Conservation (phyloP, 2,888 invertebrate species). For the Ernsta delagoae region DNA sequence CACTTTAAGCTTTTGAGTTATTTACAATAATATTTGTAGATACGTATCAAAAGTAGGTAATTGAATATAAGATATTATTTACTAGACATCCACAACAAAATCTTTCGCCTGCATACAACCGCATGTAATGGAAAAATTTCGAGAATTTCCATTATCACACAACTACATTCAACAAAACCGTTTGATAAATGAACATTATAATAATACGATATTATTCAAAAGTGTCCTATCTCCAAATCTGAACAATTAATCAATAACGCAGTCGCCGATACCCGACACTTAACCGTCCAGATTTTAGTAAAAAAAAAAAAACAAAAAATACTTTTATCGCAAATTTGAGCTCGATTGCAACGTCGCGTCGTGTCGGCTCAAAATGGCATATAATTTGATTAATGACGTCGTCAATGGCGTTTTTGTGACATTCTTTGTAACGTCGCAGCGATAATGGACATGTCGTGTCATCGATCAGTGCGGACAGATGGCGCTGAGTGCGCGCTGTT, state of each 20-base stretch:
- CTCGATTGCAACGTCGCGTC: conserved; percentile 26
- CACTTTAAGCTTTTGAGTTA: too few relatives aligned
- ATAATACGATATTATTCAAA: not conserved
- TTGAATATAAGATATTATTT: too few relatives aligned
- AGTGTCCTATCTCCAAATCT: conserved; percentile 17
- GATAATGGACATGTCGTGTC: conserved; percentile 80
- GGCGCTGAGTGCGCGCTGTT: conserved; percentile 65
- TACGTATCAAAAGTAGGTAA: too few relatives aligned
- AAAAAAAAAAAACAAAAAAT: conserved; percentile 8
- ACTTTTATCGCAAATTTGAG: conserved; percentile 35
- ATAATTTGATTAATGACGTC: conserved; percentile 76
- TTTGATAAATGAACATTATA: conserved; percentile 12
- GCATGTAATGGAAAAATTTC: not conserved
- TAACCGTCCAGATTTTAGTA: conserved; percentile 30
- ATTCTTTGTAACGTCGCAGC: conserved; percentile 55
- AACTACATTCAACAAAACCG: not conserved
- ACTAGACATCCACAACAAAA: too few relatives aligned
- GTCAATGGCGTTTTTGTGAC: conserved; percentile 58
- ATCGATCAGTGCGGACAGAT: conserved; percentile 76
- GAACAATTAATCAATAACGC: conserved; percentile 33
- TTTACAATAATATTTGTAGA: too few relatives aligned
- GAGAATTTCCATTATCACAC: not conserved
- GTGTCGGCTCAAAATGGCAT: conserved; percentile 47
- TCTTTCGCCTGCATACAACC: too few relatives aligned
- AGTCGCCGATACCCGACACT: conserved; percentile 9